Evolutionary conservation across 1,140 invertebrate species (phyloP).

Genomic region (Piezodorus guildinii): DNA sequence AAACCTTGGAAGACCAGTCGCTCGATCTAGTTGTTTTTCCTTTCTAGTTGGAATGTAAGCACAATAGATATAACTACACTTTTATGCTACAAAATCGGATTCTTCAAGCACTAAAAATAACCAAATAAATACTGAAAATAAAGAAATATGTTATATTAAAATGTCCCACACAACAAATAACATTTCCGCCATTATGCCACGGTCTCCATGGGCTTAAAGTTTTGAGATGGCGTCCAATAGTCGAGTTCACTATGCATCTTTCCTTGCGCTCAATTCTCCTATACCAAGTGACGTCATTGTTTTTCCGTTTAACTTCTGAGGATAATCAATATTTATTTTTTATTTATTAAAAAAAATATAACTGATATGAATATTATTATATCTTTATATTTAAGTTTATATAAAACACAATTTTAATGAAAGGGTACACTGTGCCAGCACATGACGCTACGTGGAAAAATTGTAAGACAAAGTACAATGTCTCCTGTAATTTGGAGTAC

Average conservation of each 20-base stretch:
- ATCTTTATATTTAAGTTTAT: too few species aligned
- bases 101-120: neutral
- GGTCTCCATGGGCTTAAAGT: neutral
- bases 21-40: constrained; percentile 8
- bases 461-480: too few species aligned
- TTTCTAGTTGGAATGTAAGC: neutral
- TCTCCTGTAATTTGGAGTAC: too few species aligned
- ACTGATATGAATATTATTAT: too few species aligned
- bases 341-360: too few species aligned
- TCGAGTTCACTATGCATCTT: neutral
- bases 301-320: neutral
- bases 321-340: neutral
- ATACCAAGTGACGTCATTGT: neutral
- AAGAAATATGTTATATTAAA: neutral
- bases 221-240: constrained; percentile 19
- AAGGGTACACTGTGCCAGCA: too few species aligned
- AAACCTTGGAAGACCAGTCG: constrained; percentile 10
- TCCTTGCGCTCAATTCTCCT: neutral
- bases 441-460: too few species aligned
- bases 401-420: too few species aligned
- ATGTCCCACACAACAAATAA: constrained; percentile 20
- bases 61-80: neutral
- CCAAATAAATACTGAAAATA: neutral
- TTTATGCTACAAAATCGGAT: neutral
- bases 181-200: constrained; percentile 21